Base-by-base conservation (phyloP, 2,797 vertebrate species). In the Echeneis naucrates region DNA sequence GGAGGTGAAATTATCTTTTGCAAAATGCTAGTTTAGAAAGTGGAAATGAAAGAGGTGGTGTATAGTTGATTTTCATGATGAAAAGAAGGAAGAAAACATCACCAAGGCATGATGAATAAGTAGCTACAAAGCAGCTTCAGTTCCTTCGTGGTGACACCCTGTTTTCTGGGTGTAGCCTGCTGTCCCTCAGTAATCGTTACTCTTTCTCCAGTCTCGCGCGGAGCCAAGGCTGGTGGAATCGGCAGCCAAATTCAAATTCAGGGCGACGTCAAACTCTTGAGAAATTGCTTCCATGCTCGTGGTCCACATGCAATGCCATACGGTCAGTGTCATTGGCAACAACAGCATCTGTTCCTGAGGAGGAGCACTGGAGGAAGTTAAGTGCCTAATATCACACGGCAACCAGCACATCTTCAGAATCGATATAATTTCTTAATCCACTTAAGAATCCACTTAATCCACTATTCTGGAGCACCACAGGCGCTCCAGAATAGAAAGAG, bases 131-230 rank as follows among this genome's bases (percentile, higher is more conserved):
- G 58, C 65, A 73, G 82, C 55, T 70, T 74, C 1, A 17, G 70
- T 64, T 83, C 63, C 48, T 61, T 68, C 72, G 61, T 80, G 80
- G 84, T 86, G 87, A 91, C 86, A 85, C 86, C 78, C 78, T 88
- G 69, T 85, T 87, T 82, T 87, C 79, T 83, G 90, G 89, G 88
- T 87, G 91, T 91, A 81, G 70, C 75, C 78, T 59, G 65, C 27
- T 73, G 84, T 85, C 71, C 84, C 72, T 73, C 71, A 67, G 70
- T 80, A 84, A 84, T 70, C 83, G 68, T 87, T 87, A 76, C 63
- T 66, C 59, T 83, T 77, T 63, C 47, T 77, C 57, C 23, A 21
- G 44, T 87, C 72, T 80, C 72, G 62, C 79, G 80, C 72, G 35
- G 64, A 85, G 67, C 58, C 53, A 70, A 79, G 17, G 33, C 68